Evolutionary conservation across 2,113 vertebrate species (phyloP), one percentile per base, ranked within the genome.

Genomic region (Dasypus novemcinctus): DNA sequence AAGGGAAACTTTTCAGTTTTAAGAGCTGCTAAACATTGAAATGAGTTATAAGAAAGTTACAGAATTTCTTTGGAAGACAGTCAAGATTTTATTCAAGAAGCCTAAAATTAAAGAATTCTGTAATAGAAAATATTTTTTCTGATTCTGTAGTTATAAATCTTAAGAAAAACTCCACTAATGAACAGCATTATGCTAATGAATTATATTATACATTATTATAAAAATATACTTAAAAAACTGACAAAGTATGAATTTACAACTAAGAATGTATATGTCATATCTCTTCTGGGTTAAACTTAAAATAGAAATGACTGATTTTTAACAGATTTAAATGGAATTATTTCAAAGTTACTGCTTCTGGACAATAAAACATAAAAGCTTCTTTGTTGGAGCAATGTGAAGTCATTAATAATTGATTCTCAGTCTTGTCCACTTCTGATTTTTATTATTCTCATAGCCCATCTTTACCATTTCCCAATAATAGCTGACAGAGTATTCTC

Each of bases 71-170:
- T 96, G 92, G 90, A 97, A 92, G 71, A 88, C 21, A 90, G 72
- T 90, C 92, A 95, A 96, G 27, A 93, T 96, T 96, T 95, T 95
- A 78, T 83, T 96, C 74, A 90, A 96, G 81, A 93, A 95, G 68
- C 1, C 74, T 91, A 63, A 95, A 97, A 76, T 95, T 92, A 95
- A 97, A 95, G 66, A 92, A 75, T 75, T 68, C 57, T 88, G 95
- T 96, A 97, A 96, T 97, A 96, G 61, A 92, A 95, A 96, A 94
- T 82, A 36, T 96, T 93, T 94, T 94, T 95, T 96, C 61, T 95
- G 84, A 94, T 90, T 87, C 81, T 82, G 84, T 43, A 95, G 75
- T 71, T 92, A 93, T 89, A 71, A 93, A 95, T 90, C 43, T 89
- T 33, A 93, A 49, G 57, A 20, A 93, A 90, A 96, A 64, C 52